These are phyloP conservation scores for Barnardius zonarius DNA, from an alignment of 2,113 vertebrate species.

Conservation along the genomic window DNA sequence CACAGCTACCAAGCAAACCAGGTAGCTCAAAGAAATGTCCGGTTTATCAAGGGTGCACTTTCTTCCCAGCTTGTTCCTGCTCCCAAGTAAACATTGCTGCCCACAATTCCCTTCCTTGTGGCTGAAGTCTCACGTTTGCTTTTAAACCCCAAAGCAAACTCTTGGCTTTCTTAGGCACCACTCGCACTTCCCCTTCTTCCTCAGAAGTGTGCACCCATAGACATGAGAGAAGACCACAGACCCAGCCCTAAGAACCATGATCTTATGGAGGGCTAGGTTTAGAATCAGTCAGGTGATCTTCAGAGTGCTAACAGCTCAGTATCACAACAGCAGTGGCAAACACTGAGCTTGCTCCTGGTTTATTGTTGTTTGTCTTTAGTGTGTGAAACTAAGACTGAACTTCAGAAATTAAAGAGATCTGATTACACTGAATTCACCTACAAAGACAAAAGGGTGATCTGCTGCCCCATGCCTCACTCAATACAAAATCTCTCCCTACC, in stretches of 20 bases:
- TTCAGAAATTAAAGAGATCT: not conserved
- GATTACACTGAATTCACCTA: not conserved
- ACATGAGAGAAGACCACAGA: not conserved
- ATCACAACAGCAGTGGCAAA: not conserved
- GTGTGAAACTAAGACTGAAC: not conserved
- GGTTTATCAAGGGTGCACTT: rapidly evolving
- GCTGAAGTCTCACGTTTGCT: not conserved
- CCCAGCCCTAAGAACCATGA: not conserved
- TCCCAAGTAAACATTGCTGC: not conserved
- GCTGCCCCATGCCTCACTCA: not conserved
- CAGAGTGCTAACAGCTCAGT: not conserved
- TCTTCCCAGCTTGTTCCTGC: not conserved
- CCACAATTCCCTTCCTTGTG: not conserved
- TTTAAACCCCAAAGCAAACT: not conserved
- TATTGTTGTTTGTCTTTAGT: not conserved
- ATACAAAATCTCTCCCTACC: not conserved
- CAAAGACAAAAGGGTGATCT: not conserved
- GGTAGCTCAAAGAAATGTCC: not conserved
- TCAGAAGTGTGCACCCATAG: not conserved
- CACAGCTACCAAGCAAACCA: not conserved
- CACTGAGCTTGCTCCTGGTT: not conserved
- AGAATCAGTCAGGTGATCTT: rapidly evolving
- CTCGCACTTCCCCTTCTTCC: not conserved
- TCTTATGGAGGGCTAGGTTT: not conserved
- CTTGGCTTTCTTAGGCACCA: not conserved